Conservation (phyloP, 2,797 vertebrate genomes). For the Margarornis squamiger region DNA sequence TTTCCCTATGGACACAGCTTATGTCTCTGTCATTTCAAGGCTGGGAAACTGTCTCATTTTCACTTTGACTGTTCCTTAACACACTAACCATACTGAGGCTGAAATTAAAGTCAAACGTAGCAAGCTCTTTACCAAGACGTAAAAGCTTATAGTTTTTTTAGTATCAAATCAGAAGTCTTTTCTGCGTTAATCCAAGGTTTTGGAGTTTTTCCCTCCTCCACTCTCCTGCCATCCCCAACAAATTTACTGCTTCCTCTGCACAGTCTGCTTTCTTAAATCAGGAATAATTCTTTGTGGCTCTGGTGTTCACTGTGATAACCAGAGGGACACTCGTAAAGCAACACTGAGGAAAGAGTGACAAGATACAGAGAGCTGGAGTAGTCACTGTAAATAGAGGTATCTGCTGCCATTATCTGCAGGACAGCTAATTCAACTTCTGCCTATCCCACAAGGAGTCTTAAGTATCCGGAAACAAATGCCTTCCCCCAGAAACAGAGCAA, state of each 20-base stretch:
- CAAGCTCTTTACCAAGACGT: background rate
- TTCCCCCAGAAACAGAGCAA: background rate
- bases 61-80: background rate
- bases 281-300: background rate
- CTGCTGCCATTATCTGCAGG: background rate
- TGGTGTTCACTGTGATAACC: background rate
- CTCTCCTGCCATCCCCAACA: background rate
- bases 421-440: background rate
- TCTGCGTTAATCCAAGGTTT: background rate
- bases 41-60: background rate
- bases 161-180: background rate
- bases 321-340: background rate
- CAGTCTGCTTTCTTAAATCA: background rate
- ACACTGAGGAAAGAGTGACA: background rate
- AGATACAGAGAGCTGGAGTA: background rate
- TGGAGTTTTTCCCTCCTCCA: background rate
- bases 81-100: background rate
- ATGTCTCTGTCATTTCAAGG: constrained; percentile 27
- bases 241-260: background rate
- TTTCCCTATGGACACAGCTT: constrained; percentile 28
- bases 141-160: background rate
- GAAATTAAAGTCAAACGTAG: background rate
- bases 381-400: background rate
- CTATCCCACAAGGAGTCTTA: background rate
- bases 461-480: background rate